phyloP scores from a whole-genome alignment of 2,888 invertebrate genomes.

The Pseudoips prasinana region DNA sequence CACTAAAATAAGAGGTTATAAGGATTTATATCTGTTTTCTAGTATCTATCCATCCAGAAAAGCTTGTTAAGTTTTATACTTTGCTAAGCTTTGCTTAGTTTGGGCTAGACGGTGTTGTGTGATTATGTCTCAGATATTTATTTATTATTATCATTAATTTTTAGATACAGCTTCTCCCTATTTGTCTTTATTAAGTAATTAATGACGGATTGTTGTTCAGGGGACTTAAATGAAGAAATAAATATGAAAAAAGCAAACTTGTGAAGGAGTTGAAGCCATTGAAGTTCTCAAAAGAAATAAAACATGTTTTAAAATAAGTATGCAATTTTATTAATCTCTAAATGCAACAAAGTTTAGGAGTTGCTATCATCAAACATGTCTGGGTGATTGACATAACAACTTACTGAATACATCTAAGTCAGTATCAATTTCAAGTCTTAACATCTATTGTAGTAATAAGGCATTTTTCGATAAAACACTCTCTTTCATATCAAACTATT shows the following conservation, averaged over 20 bases:
- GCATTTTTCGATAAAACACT: conserved; percentile 80
- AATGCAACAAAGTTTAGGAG: conserved; percentile 79
- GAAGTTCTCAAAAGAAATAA: no score
- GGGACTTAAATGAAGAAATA: neutral
- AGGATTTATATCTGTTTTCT: no score
- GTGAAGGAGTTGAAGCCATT: neutral
- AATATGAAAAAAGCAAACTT: conserved; percentile 15
- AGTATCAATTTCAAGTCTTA: conserved; percentile 80
- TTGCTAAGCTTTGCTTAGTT: no score
- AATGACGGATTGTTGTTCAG: no score
- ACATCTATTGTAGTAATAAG: conserved; percentile 78
- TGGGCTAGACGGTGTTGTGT: no score
- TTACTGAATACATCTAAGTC: conserved; percentile 69
- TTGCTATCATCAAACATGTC: conserved; percentile 64
- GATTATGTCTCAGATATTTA: no score
- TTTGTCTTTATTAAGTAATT: no score
- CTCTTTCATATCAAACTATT: conserved; percentile 79
- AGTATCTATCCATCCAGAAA: no score
- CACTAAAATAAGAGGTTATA: no score
- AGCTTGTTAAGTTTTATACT: no score
- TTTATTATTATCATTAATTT: no score
- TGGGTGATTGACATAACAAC: conserved; percentile 67
- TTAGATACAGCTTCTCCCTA: no score
- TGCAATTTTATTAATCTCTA: conserved; percentile 81
- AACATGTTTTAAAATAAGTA: conserved; percentile 68